Conservation (phyloP, 1,140 invertebrate species). For the Phymastichus coffea region DNA sequence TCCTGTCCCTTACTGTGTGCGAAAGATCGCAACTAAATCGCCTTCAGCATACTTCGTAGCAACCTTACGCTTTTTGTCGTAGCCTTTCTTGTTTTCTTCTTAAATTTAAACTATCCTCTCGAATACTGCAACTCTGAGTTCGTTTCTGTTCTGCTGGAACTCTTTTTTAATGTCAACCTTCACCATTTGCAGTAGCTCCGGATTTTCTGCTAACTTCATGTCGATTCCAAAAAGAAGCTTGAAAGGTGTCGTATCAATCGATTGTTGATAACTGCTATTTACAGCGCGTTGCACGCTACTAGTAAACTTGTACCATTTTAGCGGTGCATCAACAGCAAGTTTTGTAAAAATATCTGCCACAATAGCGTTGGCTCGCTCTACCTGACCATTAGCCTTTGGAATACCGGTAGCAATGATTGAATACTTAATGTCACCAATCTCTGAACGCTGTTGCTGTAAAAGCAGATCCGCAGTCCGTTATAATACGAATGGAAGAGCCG, state of each 20-base stretch:
- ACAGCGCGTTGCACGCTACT: background rate
- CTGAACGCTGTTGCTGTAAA: slow-evolving; percentile 42
- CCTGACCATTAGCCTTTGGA: slow-evolving; percentile 34
- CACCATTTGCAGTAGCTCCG: background rate
- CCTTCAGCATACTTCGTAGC: background rate
- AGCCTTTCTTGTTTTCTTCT: background rate
- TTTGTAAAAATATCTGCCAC: slow-evolving; percentile 28
- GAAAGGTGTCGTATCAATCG: background rate
- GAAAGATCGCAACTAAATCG: slow-evolving; percentile 4
- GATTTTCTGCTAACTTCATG: background rate
- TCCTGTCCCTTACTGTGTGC: slow-evolving; percentile 8
- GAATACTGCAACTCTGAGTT: background rate
- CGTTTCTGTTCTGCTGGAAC: background rate
- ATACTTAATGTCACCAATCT: background rate
- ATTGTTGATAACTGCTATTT: background rate
- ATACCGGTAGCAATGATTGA: background rate
- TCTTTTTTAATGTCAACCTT: background rate
- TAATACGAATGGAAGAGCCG: slow-evolving; percentile 39
- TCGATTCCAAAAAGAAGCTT: background rate
- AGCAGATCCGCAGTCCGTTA: slow-evolving; percentile 42
- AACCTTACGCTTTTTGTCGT: background rate
- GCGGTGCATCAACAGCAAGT: background rate
- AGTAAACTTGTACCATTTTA: background rate
- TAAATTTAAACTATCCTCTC: background rate
- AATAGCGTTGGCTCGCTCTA: slow-evolving; percentile 31